A percentile compares a stretch with the other conserved stretches of the same genome.
phyloP scores from a whole-genome alignment of 2,797 vertebrate genomes.

The Alcedo atthis region DNA sequence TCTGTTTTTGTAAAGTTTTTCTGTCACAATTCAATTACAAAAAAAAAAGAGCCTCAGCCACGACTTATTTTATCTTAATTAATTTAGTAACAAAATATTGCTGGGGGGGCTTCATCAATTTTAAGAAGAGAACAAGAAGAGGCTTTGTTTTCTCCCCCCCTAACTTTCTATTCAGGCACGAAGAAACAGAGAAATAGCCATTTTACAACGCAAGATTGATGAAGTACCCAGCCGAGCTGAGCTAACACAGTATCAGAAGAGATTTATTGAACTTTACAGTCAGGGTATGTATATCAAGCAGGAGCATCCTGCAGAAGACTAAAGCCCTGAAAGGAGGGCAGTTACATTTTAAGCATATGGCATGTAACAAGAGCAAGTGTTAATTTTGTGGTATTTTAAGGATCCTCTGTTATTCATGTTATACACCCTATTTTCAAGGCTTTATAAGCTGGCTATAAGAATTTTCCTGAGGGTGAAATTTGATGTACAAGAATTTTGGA shows the following conservation, averaged over 20 bases:
- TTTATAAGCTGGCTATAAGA: not conserved
- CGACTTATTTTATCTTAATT: not conserved
- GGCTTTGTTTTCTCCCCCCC: slow-evolving; percentile 39
- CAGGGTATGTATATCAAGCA: slow-evolving; percentile 85
- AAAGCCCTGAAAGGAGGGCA: not conserved
- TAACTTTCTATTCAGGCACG: slow-evolving; percentile 85
- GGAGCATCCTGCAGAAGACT: slow-evolving; percentile 9
- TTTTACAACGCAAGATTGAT: slow-evolving; percentile 96
- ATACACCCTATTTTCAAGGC: not conserved
- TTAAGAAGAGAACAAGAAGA: slow-evolving; percentile 59
- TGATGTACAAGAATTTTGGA: not conserved
- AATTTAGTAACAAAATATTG: slow-evolving; percentile 10
- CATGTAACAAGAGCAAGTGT: not conserved
- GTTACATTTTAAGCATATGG: not conserved
- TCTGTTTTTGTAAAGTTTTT: not conserved
- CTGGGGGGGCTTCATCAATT: slow-evolving; percentile 34
- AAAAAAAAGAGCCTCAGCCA: not conserved
- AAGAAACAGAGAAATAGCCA: slow-evolving; percentile 95
- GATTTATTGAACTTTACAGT: slow-evolving; percentile 97
- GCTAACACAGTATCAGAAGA: slow-evolving; percentile 98
- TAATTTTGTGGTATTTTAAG: not conserved
- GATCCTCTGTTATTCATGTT: not conserved
- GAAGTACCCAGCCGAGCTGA: slow-evolving; percentile 96
- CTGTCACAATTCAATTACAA: not conserved
- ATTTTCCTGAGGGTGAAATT: not conserved